Evolutionary conservation across 2,888 invertebrate species (phyloP).

Genomic region (Lepidochrysops patricia): DNA sequence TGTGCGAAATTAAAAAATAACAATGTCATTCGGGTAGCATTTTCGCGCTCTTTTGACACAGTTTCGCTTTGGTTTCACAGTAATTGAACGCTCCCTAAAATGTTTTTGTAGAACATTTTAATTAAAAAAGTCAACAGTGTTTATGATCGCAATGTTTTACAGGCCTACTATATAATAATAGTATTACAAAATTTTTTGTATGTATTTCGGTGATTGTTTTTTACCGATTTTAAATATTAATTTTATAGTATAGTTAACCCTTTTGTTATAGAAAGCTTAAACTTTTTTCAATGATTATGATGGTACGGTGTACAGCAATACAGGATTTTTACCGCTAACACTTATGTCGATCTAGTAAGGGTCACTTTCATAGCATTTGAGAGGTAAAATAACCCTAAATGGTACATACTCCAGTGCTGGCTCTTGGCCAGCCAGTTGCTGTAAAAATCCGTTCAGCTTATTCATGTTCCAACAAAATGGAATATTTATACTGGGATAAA

Average conservation of each 20-base stretch:
- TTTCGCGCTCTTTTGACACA: slow-evolving; percentile 1
- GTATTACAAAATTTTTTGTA: not conserved
- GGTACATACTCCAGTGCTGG: not conserved
- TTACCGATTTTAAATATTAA: too few relatives aligned
- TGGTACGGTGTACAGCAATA: too few relatives aligned
- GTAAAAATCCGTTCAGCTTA: not conserved
- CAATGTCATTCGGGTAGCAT: not conserved
- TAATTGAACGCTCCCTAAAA: not conserved
- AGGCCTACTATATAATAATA: not conserved
- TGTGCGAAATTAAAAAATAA: not conserved
- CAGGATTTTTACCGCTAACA: too few relatives aligned
- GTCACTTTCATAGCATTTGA: too few relatives aligned
- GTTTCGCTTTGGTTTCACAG: not conserved
- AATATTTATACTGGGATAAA: not conserved
- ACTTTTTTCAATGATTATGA: not conserved
- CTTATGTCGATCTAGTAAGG: too few relatives aligned
- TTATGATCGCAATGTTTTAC: too few relatives aligned
- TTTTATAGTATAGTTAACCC: too few relatives aligned
- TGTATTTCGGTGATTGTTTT: not conserved
- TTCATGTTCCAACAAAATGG: not conserved
- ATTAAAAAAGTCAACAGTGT: not conserved
- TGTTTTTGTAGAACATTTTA: not conserved
- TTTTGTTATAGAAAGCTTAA: not conserved
- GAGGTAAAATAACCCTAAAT: too few relatives aligned
- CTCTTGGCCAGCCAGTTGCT: not conserved